Evolutionary conservation across 2,797 vertebrate species (phyloP).

Genomic region (Otolemur crassicaudatus): DNA sequence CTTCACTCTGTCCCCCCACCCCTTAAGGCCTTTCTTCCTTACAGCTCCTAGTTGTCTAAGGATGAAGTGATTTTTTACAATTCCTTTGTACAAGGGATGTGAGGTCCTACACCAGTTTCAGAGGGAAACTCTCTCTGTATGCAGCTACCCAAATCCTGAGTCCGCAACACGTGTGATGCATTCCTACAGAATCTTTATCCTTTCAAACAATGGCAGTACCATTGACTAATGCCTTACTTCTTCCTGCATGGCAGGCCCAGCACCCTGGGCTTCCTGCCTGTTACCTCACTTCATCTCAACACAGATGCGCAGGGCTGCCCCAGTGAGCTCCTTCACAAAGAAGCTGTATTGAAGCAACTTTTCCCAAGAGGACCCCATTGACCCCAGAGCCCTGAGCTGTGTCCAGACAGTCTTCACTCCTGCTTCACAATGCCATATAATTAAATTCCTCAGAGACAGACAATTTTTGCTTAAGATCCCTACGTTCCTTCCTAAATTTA

Average conservation of each 20-base stretch:
- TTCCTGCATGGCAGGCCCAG: not conserved
- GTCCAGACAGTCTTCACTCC: not conserved
- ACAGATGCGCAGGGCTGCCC: not conserved
- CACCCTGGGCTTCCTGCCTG: no score
- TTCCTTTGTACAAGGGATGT: not conserved
- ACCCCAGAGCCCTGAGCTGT: not conserved
- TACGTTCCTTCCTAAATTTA: not conserved
- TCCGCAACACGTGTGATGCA: not conserved
- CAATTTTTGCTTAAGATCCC: not conserved
- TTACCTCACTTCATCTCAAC: not conserved
- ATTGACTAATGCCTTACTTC: not conserved
- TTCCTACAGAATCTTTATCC: not conserved
- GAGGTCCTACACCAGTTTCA: not conserved
- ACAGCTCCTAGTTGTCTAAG: not conserved
- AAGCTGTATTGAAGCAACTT: not conserved
- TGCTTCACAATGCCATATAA: not conserved
- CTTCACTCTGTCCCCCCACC: not conserved
- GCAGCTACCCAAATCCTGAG: not conserved
- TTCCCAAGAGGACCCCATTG: not conserved
- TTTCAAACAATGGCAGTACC: not conserved
- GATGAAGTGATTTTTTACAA: not conserved
- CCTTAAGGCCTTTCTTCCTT: not conserved
- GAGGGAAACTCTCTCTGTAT: not conserved
- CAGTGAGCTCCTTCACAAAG: not conserved
- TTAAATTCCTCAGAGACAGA: not conserved